These are phyloP conservation scores for Streblospio benedicti DNA, from an alignment of 1,140 invertebrate species.

Conservation along the genomic window DNA sequence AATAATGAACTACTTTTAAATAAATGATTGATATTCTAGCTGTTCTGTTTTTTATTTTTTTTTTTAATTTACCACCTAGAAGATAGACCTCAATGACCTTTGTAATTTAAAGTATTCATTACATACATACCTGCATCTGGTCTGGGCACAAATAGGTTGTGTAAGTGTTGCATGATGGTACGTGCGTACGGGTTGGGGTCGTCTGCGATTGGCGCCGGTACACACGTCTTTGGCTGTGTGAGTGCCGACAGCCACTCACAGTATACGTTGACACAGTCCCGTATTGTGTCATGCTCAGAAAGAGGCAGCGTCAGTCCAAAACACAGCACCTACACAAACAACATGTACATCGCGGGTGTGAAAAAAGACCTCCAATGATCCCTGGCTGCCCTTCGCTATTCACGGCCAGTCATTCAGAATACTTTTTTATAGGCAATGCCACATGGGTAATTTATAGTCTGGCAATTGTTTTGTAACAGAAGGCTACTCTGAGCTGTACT, in stretches of 20 bases:
- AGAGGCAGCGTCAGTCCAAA: slow-evolving; percentile 83
- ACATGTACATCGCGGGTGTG: neutral
- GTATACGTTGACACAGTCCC: slow-evolving; percentile 93
- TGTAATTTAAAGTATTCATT: too few relatives aligned
- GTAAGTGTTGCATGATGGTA: slow-evolving; percentile 84
- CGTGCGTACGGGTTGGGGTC: slow-evolving; percentile 85
- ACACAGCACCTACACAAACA: slow-evolving; percentile 62
- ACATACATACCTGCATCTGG: slow-evolving; percentile 37
- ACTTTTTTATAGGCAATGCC: neutral
- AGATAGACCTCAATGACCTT: too few relatives aligned
- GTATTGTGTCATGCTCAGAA: slow-evolving; percentile 81
- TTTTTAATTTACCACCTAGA: too few relatives aligned
- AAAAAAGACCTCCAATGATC: neutral
- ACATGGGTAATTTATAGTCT: neutral
- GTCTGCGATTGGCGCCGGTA: slow-evolving; percentile 75
- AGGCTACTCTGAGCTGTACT: neutral
- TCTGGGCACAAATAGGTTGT: slow-evolving; percentile 90
- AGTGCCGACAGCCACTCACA: slow-evolving; percentile 90
- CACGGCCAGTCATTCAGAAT: neutral
- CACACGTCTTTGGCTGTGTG: slow-evolving; percentile 58
- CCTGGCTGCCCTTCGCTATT: neutral
- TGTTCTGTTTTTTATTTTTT: too few relatives aligned
- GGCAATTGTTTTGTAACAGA: neutral
- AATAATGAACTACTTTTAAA: too few relatives aligned
- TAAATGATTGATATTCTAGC: too few relatives aligned